A percentile compares a stretch with the other conserved stretches of the same genome.
Conservation (phyloP, 2,113 vertebrate genomes). For the Phodopus roborovskii region DNA sequence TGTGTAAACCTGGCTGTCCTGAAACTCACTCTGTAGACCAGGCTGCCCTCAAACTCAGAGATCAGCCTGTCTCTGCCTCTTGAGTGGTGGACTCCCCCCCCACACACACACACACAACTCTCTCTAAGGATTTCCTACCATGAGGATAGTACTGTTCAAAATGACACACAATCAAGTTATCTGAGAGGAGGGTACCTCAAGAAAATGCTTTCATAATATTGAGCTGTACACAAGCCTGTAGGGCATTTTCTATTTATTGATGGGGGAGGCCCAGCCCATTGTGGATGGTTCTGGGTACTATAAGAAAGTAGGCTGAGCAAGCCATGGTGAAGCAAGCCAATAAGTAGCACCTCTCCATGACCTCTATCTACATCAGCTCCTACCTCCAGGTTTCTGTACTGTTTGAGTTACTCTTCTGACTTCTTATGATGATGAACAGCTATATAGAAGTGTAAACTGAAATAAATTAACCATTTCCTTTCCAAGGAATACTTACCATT, state of each 20-base stretch:
- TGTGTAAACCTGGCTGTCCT: not conserved
- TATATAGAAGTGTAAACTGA: too few relatives aligned
- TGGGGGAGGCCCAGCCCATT: not conserved
- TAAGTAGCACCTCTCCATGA: not conserved
- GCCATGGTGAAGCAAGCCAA: not conserved
- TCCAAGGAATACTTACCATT: not conserved
- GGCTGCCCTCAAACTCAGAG: not conserved
- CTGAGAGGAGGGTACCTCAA: too few relatives aligned
- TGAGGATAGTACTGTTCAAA: not conserved
- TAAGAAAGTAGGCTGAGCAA: not conserved
- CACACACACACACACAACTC: not conserved
- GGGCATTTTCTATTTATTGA: not conserved
- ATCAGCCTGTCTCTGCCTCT: not conserved
- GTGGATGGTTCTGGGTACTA: not conserved
- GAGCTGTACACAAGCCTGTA: not conserved
- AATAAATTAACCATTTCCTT: too few relatives aligned
- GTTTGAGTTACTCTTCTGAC: not conserved
- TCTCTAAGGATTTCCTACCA: not conserved
- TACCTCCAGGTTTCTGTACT: not conserved
- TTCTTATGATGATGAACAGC: not conserved
- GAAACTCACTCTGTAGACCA: not conserved
- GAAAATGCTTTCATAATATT: too few relatives aligned
- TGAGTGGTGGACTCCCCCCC: not conserved
- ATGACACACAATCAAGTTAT: not conserved
- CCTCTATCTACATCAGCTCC: not conserved